phyloP scores from a whole-genome alignment of 2,888 invertebrate genomes.

The Synanthedon andrenaeformis region DNA sequence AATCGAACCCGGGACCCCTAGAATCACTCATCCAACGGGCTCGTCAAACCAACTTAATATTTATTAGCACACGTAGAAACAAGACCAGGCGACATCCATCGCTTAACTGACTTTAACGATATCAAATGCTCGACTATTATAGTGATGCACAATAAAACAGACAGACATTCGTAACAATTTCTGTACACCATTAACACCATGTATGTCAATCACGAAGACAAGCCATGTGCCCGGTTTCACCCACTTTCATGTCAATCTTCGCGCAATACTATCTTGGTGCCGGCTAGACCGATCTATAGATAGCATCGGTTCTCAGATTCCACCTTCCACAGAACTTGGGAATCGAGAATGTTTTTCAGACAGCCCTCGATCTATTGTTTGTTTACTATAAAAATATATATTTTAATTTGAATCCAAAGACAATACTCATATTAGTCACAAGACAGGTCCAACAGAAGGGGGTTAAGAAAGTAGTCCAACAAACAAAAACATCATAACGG shows the following conservation, averaged over 20 bases:
- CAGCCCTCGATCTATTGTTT: not conserved
- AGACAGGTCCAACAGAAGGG: too few species aligned
- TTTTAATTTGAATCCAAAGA: too few species aligned
- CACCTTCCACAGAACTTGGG: not conserved
- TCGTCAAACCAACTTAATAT: too few species aligned
- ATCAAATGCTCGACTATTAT: not conserved
- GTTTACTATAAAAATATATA: not conserved
- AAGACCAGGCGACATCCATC: too few species aligned
- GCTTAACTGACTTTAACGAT: not conserved
- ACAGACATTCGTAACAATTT: not conserved
- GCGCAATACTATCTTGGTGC: not conserved
- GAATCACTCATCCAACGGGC: too few species aligned
- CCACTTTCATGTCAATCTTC: slow-evolving; percentile 1
- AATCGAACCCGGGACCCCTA: too few species aligned
- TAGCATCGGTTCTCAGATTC: not conserved
- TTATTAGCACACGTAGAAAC: too few species aligned
- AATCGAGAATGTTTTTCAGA: not conserved
- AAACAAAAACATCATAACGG: too few species aligned
- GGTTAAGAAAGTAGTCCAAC: too few species aligned
- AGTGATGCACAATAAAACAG: not conserved
- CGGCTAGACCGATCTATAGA: not conserved
- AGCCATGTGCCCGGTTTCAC: not conserved
- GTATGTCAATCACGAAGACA: not conserved
- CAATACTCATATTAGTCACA: too few species aligned
- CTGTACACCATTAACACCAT: slow-evolving; percentile 1